A percentile compares a stretch with the other conserved stretches of the same genome.
These are phyloP conservation scores for Sebastes umbrosus DNA, from an alignment of 2,797 vertebrate genomes.

Conservation along the genomic window DNA sequence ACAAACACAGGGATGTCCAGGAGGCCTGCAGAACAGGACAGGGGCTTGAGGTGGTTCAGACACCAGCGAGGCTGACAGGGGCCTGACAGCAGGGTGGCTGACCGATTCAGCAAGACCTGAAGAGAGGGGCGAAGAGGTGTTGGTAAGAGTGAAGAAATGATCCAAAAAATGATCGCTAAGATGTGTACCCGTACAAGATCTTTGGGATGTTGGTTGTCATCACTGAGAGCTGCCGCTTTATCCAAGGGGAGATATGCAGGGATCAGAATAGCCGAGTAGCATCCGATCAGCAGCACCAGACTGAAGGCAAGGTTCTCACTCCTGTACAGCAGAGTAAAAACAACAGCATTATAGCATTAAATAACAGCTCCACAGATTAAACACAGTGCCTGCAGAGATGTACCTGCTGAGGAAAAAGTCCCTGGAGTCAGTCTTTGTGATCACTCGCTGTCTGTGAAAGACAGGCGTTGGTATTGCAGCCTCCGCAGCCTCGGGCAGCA, in stretches of 20 bases:
- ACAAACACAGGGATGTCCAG: slow-evolving; percentile 80
- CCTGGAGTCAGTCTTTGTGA: slow-evolving; percentile 36
- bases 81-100: slow-evolving; percentile 68
- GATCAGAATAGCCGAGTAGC: slow-evolving; percentile 79
- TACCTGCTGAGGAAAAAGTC: slow-evolving; percentile 78
- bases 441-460: slow-evolving; percentile 14
- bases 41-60: slow-evolving; percentile 56
- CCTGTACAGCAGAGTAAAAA: slow-evolving; percentile 48
- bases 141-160: neutral
- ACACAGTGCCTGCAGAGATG: neutral
- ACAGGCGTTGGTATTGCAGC: slow-evolving; percentile 4
- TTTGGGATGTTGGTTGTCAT: slow-evolving; percentile 53
- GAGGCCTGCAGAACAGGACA: slow-evolving; percentile 59
- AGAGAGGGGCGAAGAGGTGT: neutral
- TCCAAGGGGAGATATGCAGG: slow-evolving; percentile 75
- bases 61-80: slow-evolving; percentile 73
- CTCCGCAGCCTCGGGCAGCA: slow-evolving; percentile 64
- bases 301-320: slow-evolving; percentile 72
- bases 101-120: slow-evolving; percentile 75
- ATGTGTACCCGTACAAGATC: slow-evolving; percentile 58
- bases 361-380: neutral
- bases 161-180: neutral
- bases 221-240: slow-evolving; percentile 2
- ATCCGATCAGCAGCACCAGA: slow-evolving; percentile 74
- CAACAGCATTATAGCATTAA: neutral